These are phyloP conservation scores for Thunnus albacares DNA, from an alignment of 2,797 vertebrate genomes.

Conservation along the genomic window DNA sequence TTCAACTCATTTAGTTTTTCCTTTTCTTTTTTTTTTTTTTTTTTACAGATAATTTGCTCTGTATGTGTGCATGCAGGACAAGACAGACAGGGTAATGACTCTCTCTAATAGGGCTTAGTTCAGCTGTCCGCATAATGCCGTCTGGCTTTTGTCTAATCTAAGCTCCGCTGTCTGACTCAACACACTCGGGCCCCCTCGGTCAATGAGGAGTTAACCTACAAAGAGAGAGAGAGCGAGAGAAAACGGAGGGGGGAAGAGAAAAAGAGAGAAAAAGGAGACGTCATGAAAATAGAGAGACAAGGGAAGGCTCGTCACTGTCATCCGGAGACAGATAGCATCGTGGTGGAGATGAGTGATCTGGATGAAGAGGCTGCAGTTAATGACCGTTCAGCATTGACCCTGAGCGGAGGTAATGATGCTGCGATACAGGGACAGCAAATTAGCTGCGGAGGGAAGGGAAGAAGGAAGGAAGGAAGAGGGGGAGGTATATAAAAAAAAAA, in stretches of 20 bases:
- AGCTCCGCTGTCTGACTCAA: slow-evolving; percentile 38
- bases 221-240: slow-evolving; percentile 23
- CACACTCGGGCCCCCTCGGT: slow-evolving; percentile 15
- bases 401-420: slow-evolving; percentile 67
- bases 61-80: slow-evolving; percentile 24
- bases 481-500: not conserved
- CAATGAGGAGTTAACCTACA: slow-evolving; percentile 63
- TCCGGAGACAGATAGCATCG: slow-evolving; percentile 51
- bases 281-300: slow-evolving; percentile 28
- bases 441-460: slow-evolving; percentile 27
- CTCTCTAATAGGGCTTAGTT: slow-evolving; percentile 69
- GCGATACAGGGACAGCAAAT: slow-evolving; percentile 46
- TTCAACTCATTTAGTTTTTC: not conserved
- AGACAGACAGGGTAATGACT: slow-evolving; percentile 66
- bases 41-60: slow-evolving; percentile 34
- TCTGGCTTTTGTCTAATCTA: slow-evolving; percentile 70
- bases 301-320: slow-evolving; percentile 26
- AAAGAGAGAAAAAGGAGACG: slow-evolving; percentile 18
- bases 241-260: slow-evolving; percentile 28
- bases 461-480: not conserved
- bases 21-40: not conserved
- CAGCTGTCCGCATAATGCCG: slow-evolving; percentile 62
- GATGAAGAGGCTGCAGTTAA: slow-evolving; percentile 53
- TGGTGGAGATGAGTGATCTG: slow-evolving; percentile 40
- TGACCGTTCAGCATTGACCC: slow-evolving; percentile 63